These are phyloP conservation scores for Zhuqinia jingwanae DNA, from an alignment of 2,888 invertebrate genomes.

Conservation along the genomic window DNA sequence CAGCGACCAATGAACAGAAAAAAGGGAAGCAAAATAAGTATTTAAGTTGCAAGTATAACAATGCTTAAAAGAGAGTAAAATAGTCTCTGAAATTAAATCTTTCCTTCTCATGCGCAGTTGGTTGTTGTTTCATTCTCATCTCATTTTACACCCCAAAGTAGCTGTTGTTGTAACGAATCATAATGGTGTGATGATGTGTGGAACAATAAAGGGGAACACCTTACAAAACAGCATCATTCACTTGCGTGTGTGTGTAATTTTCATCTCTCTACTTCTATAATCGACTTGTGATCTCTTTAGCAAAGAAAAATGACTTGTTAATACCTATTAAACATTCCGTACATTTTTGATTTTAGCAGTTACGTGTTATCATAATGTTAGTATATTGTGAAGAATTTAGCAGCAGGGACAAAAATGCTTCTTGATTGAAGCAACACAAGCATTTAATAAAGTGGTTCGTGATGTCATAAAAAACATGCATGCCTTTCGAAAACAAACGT, in stretches of 20 bases:
- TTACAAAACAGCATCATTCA: constrained; percentile 1
- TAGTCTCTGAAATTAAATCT: constrained; percentile 14
- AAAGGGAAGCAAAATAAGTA: constrained; percentile 25
- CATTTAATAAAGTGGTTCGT: constrained; percentile 39
- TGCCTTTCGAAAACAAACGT: constrained; percentile 38
- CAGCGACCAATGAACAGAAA: neutral
- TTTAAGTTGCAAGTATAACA: neutral
- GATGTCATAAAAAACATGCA: constrained; percentile 35
- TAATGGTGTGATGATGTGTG: constrained; percentile 19
- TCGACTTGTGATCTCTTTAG: constrained; percentile 16
- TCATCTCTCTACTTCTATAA: neutral
- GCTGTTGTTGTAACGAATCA: neutral
- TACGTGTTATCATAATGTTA: constrained; percentile 41
- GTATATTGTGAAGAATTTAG: no score
- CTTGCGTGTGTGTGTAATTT: constrained; percentile 3
- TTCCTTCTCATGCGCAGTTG: neutral
- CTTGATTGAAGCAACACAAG: constrained; percentile 26
- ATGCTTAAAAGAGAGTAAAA: neutral
- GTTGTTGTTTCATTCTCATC: constrained; percentile 14
- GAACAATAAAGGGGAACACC: constrained; percentile 36
- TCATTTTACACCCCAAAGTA: constrained; percentile 14
- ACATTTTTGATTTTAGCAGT: constrained; percentile 22
- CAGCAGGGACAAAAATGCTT: constrained; percentile 22
- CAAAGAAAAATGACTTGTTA: neutral
- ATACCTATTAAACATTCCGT: constrained; percentile 33